Evolutionary conservation across 2,113 vertebrate species (phyloP), one percentile per base, ranked within the genome.

Genomic region (Phalacrocorax brasilianus): DNA sequence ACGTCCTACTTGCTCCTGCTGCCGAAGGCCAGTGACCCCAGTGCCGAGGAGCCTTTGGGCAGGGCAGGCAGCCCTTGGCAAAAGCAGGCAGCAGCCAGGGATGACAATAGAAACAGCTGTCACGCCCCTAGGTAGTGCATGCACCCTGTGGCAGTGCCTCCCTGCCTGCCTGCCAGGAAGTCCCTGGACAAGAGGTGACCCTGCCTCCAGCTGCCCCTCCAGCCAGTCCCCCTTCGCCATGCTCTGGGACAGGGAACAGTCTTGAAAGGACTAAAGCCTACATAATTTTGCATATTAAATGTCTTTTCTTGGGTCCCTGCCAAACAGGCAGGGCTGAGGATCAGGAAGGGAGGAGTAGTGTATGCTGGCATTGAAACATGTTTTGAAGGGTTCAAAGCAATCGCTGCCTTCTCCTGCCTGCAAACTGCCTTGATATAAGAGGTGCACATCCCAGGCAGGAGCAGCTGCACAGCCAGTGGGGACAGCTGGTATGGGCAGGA

Each of bases 371-470:
- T 52, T 38, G 53, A 11, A 27, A 38, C 8, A 7, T 13, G 11
- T 22, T 44, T 67, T 22, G 45, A 28, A 38, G 26, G 8, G 32
- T 8, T 77, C 4, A 2, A 12, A 44, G 71, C 49, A 14, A 14
- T 32, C 1, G 3, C 44, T 56, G 81, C 65, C 49, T 26, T 32
- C 49, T 59, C 26, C 65, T 44, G 85, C 44, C 32, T 7, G 62
- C 50, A 26, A 59, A 30, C 32, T 12, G 12, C 40, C 8, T 1
- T 24, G 52, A 18, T 38, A 1, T 0, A 0, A 32, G 30, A 6
- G 10, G 9, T 1, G 3, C 2, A 0, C 1, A 3, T 40, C 8
- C 27, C 1, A 0, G 59, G 49, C 33, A 53, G 40, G 11, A 70
- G 17, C 0, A 3, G 55, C 1, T 49, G 44, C 6, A 4, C 15